Evolutionary conservation across 2,113 vertebrate genomes (phyloP).

Genomic region (Caranx melampygus): DNA sequence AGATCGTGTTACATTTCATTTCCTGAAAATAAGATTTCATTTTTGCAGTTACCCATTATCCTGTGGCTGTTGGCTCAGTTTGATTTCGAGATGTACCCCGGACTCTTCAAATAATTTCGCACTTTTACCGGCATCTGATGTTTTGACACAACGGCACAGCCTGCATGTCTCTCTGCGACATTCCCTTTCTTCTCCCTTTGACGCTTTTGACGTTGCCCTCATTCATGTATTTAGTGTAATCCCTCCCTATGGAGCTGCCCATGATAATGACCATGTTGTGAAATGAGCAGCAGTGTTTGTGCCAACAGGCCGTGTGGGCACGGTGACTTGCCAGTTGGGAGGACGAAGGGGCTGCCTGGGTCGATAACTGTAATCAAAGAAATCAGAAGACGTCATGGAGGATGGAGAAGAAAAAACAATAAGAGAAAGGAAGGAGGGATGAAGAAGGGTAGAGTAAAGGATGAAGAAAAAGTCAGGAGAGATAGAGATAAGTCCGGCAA

Average conservation of each 20-base stretch:
- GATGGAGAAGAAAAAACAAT: not conserved
- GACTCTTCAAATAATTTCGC: constrained; percentile 54
- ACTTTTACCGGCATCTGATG: constrained; percentile 34
- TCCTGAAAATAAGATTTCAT: constrained; percentile 65
- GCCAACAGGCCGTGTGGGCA: constrained; percentile 56
- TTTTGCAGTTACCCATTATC: constrained; percentile 43
- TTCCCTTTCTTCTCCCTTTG: constrained; percentile 13
- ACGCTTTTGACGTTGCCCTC: constrained; percentile 33
- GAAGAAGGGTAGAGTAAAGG: not conserved
- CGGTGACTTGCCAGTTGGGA: constrained; percentile 62
- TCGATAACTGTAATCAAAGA: constrained; percentile 47
- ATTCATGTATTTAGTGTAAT: constrained; percentile 62
- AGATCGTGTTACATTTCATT: constrained; percentile 61
- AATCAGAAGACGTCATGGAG: constrained; percentile 31
- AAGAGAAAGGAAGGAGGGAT: not conserved
- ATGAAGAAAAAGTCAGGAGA: constrained; percentile 2
- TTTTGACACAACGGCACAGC: constrained; percentile 15
- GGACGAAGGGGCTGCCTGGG: constrained; percentile 25
- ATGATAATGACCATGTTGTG: constrained; percentile 65
- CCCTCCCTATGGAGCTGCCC: constrained; percentile 60
- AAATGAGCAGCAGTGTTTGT: constrained; percentile 42
- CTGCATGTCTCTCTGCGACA: constrained; percentile 14
- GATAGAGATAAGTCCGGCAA: constrained; percentile 2
- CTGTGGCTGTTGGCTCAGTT: constrained; percentile 47
- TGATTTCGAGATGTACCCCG: constrained; percentile 38